Evolutionary conservation across 1,140 invertebrate genomes (phyloP).

Genomic region (Zaprionus ornatus): DNA sequence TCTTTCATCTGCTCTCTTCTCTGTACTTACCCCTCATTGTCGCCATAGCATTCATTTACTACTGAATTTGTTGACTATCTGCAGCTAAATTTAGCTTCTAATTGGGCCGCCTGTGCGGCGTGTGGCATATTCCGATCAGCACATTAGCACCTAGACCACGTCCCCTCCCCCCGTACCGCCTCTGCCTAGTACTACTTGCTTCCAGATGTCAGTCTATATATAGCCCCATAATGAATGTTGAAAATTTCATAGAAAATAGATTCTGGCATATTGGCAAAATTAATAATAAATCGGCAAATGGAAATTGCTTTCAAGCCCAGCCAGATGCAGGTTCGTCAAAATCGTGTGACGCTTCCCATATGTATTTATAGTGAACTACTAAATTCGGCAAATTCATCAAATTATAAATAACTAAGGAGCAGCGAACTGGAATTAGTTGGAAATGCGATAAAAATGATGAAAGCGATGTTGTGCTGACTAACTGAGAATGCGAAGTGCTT

Average conservation of each 20-base stretch:
- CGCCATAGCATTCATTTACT: constrained; percentile 20
- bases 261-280: constrained; percentile 53
- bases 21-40: no score
- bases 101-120: constrained; percentile 16
- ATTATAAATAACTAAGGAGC: not conserved
- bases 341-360: not conserved
- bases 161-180: no score
- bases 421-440: not conserved
- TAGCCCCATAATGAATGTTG: constrained; percentile 31
- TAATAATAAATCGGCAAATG: constrained; percentile 39
- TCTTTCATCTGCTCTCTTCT: no score
- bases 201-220: constrained; percentile 46
- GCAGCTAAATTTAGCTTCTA: constrained; percentile 11
- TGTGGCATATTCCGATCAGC: constrained; percentile 28
- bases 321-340: not conserved
- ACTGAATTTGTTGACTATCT: constrained; percentile 14
- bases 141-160: constrained; percentile 28
- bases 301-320: constrained; percentile 38
- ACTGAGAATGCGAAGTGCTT: not conserved
- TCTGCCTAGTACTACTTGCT: constrained; percentile 8
- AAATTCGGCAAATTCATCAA: constrained; percentile 13
- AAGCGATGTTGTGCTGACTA: not conserved
- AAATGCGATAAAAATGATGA: not conserved
- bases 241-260: constrained; percentile 69
- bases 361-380: constrained; percentile 1